phyloP scores from a whole-genome alignment of 1,140 invertebrate genomes.

The Melipona quadrifasciata region DNA sequence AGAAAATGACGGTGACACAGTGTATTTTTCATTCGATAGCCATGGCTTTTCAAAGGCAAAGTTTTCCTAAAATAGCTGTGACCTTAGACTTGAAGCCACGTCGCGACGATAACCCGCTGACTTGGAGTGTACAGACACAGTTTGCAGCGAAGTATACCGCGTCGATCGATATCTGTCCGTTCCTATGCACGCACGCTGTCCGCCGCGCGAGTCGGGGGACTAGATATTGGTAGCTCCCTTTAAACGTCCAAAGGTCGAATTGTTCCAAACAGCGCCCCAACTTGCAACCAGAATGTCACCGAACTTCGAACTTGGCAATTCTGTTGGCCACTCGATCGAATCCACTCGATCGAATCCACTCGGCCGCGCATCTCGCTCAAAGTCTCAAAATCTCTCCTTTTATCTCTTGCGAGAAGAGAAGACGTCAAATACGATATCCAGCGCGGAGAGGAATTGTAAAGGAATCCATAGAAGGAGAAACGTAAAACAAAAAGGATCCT shows the following conservation, averaged over 20 bases:
- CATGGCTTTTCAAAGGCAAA: constrained; percentile 11
- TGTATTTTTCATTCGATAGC: constrained; percentile 20
- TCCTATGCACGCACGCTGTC: neutral
- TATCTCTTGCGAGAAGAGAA: neutral
- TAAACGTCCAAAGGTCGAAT: neutral
- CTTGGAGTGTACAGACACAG: constrained; percentile 17
- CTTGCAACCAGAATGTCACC: neutral
- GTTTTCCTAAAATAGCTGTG: constrained; percentile 47
- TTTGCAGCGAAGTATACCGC: neutral
- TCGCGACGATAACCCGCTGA: constrained; percentile 36
- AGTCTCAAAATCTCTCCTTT: too few relatives aligned
- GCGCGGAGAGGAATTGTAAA: too few relatives aligned
- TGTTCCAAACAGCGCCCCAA: neutral
- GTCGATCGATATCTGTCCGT: constrained; percentile 17
- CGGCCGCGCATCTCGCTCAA: too few relatives aligned
- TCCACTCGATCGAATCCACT: neutral
- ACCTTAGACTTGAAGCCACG: constrained; percentile 53
- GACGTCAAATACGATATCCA: too few relatives aligned
- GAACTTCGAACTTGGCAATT: neutral
- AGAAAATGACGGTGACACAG: neutral
- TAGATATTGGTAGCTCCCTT: neutral
- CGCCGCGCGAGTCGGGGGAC: neutral
- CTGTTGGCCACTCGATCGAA: neutral
- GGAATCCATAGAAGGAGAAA: too few relatives aligned
- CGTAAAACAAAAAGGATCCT: too few relatives aligned